phyloP scores from a whole-genome alignment of 2,797 vertebrate genomes.

The Notolepis coatsorum region DNA sequence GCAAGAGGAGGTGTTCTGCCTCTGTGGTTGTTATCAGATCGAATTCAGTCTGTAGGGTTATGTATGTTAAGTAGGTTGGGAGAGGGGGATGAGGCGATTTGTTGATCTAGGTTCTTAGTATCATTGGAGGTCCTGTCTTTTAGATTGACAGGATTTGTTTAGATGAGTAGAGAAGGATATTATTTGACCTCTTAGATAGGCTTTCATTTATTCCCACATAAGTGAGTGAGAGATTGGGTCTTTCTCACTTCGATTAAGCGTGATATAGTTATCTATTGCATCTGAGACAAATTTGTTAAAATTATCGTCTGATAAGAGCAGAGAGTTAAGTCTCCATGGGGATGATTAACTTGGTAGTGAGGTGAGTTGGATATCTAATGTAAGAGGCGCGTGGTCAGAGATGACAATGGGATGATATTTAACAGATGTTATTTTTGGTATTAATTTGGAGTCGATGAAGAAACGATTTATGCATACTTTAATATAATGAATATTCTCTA shows the following conservation, averaged over 20 bases:
- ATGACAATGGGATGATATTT: conserved; percentile 10
- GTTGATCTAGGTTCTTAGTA: no score
- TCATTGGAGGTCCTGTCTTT: no score
- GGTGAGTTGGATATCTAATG: neutral
- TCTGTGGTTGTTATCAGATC: no score
- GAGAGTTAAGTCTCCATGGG: conserved; percentile 17
- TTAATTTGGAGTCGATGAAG: conserved; percentile 18
- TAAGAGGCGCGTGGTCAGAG: neutral
- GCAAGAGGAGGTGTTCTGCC: no score
- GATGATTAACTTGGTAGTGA: neutral
- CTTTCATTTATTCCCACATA: conserved; percentile 39
- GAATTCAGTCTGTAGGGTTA: no score
- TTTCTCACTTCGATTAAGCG: conserved; percentile 24
- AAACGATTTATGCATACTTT: conserved; percentile 25
- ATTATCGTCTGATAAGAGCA: no score
- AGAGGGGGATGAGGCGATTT: no score
- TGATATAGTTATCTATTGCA: conserved; percentile 7
- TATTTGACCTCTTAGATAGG: conserved; percentile 29
- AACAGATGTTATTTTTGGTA: neutral
- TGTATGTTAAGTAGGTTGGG: no score
- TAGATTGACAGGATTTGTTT: no score
- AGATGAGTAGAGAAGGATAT: neutral
- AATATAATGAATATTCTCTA: conserved; percentile 30
- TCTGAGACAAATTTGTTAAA: conserved; percentile 4
- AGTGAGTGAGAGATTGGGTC: no score